Percentiles rank a stretch among this genome's conserved stretches.
Conservation (phyloP, 2,113 vertebrate genomes). For the Centrocercus urophasianus region DNA sequence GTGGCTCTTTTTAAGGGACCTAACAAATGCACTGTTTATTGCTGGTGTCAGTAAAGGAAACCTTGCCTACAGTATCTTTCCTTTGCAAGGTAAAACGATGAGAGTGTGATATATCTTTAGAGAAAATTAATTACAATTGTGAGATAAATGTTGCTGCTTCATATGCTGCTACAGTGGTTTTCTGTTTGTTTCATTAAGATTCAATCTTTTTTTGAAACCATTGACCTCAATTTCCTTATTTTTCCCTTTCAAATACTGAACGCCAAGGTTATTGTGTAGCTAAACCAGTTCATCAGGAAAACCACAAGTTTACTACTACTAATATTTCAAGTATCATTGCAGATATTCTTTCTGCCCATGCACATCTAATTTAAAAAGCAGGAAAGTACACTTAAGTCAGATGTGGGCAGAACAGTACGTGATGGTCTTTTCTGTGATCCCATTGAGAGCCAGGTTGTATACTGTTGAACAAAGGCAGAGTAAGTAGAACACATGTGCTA, state of each 20-base stretch:
- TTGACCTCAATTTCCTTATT: slow-evolving; percentile 27
- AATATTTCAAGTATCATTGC: neutral
- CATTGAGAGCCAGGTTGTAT: neutral
- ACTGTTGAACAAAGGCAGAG: neutral
- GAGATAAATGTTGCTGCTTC: neutral
- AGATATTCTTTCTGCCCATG: neutral
- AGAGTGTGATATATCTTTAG: neutral
- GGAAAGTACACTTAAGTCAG: neutral
- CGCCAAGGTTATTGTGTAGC: neutral
- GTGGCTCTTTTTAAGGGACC: neutral
- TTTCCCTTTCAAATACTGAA: neutral
- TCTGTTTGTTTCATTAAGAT: slow-evolving; percentile 23
- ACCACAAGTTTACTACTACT: neutral
- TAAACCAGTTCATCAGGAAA: neutral
- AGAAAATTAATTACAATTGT: slow-evolving; percentile 3
- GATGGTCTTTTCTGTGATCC: neutral
- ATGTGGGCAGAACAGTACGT: neutral
- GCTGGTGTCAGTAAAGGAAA: neutral
- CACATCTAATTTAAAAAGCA: neutral
- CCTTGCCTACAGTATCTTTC: neutral
- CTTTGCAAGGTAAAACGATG: neutral
- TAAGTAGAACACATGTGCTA: neutral
- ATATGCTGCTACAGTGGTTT: neutral
- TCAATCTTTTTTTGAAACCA: slow-evolving; percentile 1
- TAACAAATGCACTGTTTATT: neutral